Conservation (phyloP, 1,140 invertebrate genomes). For the Drosophila saltans region DNA sequence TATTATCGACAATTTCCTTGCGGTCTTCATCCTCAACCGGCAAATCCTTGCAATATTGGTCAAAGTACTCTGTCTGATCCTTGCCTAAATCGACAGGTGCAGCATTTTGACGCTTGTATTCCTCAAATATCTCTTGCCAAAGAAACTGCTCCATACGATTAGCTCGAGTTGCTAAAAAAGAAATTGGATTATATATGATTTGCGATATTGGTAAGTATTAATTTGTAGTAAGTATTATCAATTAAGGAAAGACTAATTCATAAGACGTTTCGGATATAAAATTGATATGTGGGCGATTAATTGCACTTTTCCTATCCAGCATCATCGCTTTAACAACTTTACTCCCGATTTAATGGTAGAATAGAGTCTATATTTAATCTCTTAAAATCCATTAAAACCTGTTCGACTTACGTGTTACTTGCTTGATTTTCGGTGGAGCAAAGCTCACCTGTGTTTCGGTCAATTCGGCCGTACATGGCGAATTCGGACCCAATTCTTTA, state of each 20-base stretch:
- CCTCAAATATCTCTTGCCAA: conserved; percentile 71
- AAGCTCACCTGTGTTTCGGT: conserved; percentile 62
- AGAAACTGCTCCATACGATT: conserved; percentile 67
- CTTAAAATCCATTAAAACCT: too few relatives aligned
- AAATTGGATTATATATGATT: neutral
- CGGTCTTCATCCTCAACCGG: conserved; percentile 57
- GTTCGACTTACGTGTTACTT: conserved; percentile 46
- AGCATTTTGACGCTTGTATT: conserved; percentile 65
- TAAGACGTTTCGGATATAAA: too few relatives aligned
- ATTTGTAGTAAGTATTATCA: too few relatives aligned
- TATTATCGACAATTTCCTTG: conserved; percentile 56
- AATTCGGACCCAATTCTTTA: conserved; percentile 39
- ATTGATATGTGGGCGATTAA: too few relatives aligned
- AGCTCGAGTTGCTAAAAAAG: conserved; percentile 53
- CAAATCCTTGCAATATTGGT: conserved; percentile 71
- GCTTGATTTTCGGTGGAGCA: conserved; percentile 55
- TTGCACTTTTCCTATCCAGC: too few relatives aligned
- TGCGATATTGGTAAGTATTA: too few relatives aligned
- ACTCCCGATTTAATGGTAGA: too few relatives aligned
- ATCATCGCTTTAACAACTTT: too few relatives aligned
- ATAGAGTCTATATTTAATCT: too few relatives aligned
- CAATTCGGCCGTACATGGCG: conserved; percentile 33
- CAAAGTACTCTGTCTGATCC: conserved; percentile 67
- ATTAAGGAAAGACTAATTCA: too few relatives aligned
- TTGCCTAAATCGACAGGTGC: conserved; percentile 15